Evolutionary conservation across 2,113 vertebrate genomes (phyloP).

Genomic region (Aspidoscelis tigris): DNA sequence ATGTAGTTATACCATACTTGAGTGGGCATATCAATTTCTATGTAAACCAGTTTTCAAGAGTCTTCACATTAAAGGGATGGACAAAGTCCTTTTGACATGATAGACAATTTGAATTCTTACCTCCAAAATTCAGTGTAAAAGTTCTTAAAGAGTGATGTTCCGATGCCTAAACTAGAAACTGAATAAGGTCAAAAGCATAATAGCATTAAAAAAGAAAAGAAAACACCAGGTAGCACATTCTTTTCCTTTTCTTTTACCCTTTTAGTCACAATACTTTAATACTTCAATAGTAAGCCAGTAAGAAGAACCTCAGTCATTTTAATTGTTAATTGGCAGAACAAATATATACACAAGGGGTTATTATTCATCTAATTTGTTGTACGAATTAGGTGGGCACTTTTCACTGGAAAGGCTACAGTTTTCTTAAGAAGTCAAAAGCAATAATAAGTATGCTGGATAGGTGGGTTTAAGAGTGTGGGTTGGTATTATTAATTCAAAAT

Average conservation of each 20-base stretch:
- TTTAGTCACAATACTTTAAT: not conserved
- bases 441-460: not conserved
- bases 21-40: not conserved
- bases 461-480: not conserved
- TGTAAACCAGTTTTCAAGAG: not conserved
- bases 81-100: constrained; percentile 1
- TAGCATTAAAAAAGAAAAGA: too few species aligned
- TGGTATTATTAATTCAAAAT: not conserved
- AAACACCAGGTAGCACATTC: not conserved
- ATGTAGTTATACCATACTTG: not conserved
- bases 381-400: not conserved
- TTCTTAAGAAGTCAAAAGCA: constrained; percentile 20
- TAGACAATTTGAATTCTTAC: not conserved
- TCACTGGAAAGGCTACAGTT: constrained; percentile 13
- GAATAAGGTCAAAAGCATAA: not conserved
- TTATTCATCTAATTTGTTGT: constrained; percentile 29
- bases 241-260: not conserved
- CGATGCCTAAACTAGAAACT: not conserved
- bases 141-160: not conserved
- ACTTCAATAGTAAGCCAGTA: constrained; percentile 12
- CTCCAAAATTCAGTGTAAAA: not conserved
- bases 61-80: not conserved
- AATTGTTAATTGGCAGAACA: not conserved
- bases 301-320: constrained; percentile 7
- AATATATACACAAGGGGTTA: not conserved